Percentiles rank a stretch among this genome's conserved stretches.
Evolutionary conservation across 2,888 invertebrate genomes (phyloP).

Genomic region (Synergus itoensis): DNA sequence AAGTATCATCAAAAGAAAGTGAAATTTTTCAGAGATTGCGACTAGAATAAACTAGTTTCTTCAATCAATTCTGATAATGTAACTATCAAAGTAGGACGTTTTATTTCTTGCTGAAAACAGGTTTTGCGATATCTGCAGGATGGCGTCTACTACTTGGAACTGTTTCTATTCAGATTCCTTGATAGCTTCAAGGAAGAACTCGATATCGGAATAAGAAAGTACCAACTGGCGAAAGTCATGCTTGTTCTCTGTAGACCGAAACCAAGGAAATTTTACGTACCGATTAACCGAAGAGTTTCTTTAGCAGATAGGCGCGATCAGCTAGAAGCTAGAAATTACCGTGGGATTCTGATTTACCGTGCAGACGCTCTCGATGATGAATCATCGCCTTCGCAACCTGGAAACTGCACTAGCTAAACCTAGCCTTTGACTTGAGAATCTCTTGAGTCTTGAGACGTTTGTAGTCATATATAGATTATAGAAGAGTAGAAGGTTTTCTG

Average conservation of each 20-base stretch:
- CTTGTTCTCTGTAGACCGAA: slow-evolving; percentile 1
- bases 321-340: slow-evolving; percentile 2
- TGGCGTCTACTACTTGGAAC: background rate
- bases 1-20: background rate
- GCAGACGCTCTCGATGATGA: background rate
- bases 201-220: slow-evolving; percentile 4
- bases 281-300: background rate
- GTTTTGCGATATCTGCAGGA: background rate
- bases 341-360: background rate
- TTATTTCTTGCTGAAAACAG: background rate
- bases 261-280: background rate
- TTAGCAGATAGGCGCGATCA: background rate
- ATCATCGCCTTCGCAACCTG: background rate
- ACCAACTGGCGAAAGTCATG: background rate
- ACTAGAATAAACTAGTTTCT: too few relatives aligned
- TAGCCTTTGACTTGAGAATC: background rate
- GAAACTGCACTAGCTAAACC: background rate
- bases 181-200: slow-evolving; percentile 7
- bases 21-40: too few relatives aligned
- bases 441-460: background rate
- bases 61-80: background rate
- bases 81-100: background rate
- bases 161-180: background rate
- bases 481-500: too few relatives aligned
- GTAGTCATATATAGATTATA: too few relatives aligned